Evolutionary conservation across 2,113 vertebrate species (phyloP).

Genomic region (Pyrgilauda ruficollis): DNA sequence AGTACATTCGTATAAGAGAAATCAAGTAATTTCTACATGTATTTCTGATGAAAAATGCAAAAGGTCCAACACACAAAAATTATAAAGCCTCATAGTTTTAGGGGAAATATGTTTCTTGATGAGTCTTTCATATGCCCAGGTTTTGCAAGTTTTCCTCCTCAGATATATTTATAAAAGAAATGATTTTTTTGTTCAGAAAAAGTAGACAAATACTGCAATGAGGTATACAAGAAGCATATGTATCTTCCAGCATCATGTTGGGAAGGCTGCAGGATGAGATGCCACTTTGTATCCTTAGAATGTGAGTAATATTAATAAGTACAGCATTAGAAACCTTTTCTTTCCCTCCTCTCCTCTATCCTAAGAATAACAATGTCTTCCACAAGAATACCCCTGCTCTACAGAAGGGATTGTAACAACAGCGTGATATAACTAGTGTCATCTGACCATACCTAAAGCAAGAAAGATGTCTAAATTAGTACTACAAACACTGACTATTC

Average conservation of each 20-base stretch:
- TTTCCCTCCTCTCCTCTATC: not conserved
- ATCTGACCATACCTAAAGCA: not conserved
- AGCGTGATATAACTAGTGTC: fast-evolving
- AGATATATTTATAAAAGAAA: not conserved
- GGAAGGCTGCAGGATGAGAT: not conserved
- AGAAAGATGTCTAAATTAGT: not conserved
- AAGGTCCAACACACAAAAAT: not conserved
- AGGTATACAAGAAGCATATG: not conserved
- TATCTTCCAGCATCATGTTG: not conserved
- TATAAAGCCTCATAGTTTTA: not conserved
- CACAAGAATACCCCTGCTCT: not conserved
- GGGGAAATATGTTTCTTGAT: not conserved
- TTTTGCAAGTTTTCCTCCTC: not conserved
- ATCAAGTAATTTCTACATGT: not conserved
- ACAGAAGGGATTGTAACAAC: not conserved
- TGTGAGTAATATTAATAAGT: not conserved
- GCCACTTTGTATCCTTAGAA: not conserved
- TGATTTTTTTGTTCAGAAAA: not conserved
- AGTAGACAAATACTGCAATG: not conserved
- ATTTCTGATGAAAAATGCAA: not conserved
- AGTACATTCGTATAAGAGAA: not conserved
- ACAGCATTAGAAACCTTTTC: not conserved
- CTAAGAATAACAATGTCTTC: not conserved
- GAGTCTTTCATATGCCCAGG: not conserved
- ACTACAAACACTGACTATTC: not conserved